Base-by-base conservation (phyloP, 2,113 vertebrate genomes). In the Propithecus coquereli region DNA sequence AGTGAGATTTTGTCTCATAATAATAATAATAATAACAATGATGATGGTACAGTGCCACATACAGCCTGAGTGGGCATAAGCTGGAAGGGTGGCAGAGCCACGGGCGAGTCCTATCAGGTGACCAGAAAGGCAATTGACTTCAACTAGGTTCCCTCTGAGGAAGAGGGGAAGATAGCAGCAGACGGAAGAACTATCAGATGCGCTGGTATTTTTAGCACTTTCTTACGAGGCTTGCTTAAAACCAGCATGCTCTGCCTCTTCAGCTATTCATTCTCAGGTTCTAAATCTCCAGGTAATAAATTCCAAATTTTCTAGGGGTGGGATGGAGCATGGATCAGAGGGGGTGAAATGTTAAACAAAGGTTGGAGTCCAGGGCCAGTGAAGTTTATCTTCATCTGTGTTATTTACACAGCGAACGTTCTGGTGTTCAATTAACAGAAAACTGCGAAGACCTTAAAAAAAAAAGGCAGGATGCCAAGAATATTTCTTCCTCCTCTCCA, bases 401-500 rank as follows among this genome's bases (percentile, higher is more conserved):
- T 47, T 98, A 81, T 97, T 97, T 97, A 96, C 97, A 94, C 34
- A 85, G 95, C 59, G 61, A 83, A 94, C 47, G 47, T 71, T 95
- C 90, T 88, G 65, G 91, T 85, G 94, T 76, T 92, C 91, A 94
- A 95, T 96, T 94, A 97, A 96, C 97, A 93, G 83, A 84, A 94
- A 95, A 92, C 83, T 50, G 63, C 63, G 57, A 95, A 96, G 80
- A 87, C 54, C 45, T 80, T 76, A 10, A 74, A 57, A 83, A 45
- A 83, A 91, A 80, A 37, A 20, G 45, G 43, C 37, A 50, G 16
- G 23, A n/a, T 11, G 27, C 88, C 82, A 91, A 83, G 74, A 93
- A 30, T 22, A 32, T 79, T 83, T 65, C 93, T 90, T 71, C 63
- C 83, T 86, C 10, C 40, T 80, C 61, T 88, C n/a, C 81, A 34